Evolutionary conservation across 2,888 invertebrate species (phyloP).

Genomic region (Troilus luridus): DNA sequence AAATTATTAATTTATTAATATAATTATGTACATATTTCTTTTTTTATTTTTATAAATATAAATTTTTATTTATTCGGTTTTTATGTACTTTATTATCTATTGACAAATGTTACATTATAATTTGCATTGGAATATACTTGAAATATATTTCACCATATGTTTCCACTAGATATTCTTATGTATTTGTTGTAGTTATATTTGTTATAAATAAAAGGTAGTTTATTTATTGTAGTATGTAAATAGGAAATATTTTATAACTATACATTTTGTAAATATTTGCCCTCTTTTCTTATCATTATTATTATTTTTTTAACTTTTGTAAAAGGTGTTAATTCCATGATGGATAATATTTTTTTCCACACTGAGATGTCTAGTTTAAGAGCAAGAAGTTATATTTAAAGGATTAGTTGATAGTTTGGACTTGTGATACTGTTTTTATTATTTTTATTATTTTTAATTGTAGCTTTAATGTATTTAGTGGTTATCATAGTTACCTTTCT

Average conservation of each 20-base stretch:
- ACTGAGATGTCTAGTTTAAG: neutral
- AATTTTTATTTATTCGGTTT: neutral
- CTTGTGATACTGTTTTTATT: slow-evolving; percentile 45
- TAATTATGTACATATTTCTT: neutral
- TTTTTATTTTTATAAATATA: neutral
- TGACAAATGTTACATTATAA: slow-evolving; percentile 25
- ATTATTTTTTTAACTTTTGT: neutral
- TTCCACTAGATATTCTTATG: neutral
- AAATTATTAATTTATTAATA: neutral
- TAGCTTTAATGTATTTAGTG: neutral
- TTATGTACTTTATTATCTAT: slow-evolving; percentile 7
- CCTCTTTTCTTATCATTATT: neutral
- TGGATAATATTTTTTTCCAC: neutral
- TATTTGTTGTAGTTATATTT: neutral
- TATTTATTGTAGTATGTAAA: neutral
- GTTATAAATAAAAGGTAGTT: slow-evolving; percentile 12
- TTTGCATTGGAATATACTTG: neutral
- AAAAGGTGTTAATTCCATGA: neutral
- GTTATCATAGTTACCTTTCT: slow-evolving; percentile 26
- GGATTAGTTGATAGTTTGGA: neutral
- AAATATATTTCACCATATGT: neutral
- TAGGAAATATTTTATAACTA: neutral
- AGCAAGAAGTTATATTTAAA: neutral
- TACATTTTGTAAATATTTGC: neutral
- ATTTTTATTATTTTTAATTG: slow-evolving; percentile 18